A percentile compares a stretch with the other conserved stretches of the same genome.
phyloP scores from a whole-genome alignment of 2,113 vertebrate species.

The Lepus europaeus region DNA sequence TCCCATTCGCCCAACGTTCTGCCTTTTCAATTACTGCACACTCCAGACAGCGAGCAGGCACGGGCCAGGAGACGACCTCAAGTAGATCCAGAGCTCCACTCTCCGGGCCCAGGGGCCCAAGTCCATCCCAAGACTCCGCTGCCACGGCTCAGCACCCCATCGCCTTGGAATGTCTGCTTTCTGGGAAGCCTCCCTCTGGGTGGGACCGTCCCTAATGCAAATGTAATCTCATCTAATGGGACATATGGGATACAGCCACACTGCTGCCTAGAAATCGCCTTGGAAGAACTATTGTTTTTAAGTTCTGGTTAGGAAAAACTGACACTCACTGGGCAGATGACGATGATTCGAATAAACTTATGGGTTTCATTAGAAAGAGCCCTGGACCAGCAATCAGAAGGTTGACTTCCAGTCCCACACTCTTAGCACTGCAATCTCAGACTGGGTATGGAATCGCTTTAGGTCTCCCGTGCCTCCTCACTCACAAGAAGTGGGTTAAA shows the following conservation, averaged over 20 bases:
- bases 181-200: not conserved
- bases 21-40: slow-evolving; percentile 53
- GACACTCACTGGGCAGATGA: slow-evolving; percentile 1
- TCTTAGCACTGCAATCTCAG: not conserved
- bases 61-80: not conserved
- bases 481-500: slow-evolving; percentile 7
- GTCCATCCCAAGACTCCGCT: not conserved
- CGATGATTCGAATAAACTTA: not conserved
- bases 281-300: slow-evolving; percentile 54
- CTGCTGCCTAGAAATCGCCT: slow-evolving; percentile 50
- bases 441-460: not conserved
- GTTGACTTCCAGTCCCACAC: not conserved
- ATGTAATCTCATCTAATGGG: not conserved
- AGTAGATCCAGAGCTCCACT: not conserved
- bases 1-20: slow-evolving; percentile 63
- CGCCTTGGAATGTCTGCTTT: not conserved
- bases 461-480: not conserved
- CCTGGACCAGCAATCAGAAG: slow-evolving; percentile 16
- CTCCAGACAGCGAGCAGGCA: slow-evolving; percentile 44
- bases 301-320: slow-evolving; percentile 65
- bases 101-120: not conserved
- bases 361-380: slow-evolving; percentile 40
- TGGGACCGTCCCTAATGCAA: not conserved
- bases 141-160: not conserved
- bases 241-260: not conserved